A percentile compares a stretch with the other conserved stretches of the same genome.
These are phyloP conservation scores for Ctenopoma multispine DNA, from an alignment of 2,797 vertebrate species.

Conservation along the genomic window DNA sequence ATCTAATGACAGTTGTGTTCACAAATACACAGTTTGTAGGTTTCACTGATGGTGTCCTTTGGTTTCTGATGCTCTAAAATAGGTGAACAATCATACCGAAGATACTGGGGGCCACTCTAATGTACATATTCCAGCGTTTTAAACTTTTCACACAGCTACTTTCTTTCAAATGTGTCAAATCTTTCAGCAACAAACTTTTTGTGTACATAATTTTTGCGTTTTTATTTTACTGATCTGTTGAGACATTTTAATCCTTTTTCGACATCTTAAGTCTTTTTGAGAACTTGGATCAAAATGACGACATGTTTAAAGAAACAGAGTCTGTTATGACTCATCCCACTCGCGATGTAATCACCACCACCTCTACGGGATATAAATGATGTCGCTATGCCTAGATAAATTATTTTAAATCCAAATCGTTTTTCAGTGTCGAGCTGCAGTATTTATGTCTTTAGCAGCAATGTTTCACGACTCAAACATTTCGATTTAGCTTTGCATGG, in stretches of 20 bases:
- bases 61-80: not conserved
- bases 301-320: conserved; percentile 5
- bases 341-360: not conserved
- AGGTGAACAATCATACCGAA: not conserved
- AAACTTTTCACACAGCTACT: not conserved
- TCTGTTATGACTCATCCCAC: not conserved
- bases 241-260: conserved; percentile 22
- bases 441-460: not conserved
- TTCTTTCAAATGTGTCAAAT: conserved; percentile 16
- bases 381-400: not conserved
- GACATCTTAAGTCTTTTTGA: not conserved
- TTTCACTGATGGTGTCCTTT: not conserved
- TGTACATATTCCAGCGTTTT: conserved; percentile 29
- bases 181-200: conserved; percentile 20
- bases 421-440: not conserved
- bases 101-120: not conserved
- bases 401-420: not conserved
- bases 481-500: too few species aligned
- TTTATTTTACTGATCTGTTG: conserved; percentile 41
- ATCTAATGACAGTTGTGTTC: not conserved
- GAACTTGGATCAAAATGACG: conserved; percentile 25
- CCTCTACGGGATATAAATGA: not conserved
- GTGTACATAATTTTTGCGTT: conserved; percentile 54
- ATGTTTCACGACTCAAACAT: too few species aligned
- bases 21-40: not conserved